Conservation (phyloP, 1,140 invertebrate species). For the Tetramorium alpestre region DNA sequence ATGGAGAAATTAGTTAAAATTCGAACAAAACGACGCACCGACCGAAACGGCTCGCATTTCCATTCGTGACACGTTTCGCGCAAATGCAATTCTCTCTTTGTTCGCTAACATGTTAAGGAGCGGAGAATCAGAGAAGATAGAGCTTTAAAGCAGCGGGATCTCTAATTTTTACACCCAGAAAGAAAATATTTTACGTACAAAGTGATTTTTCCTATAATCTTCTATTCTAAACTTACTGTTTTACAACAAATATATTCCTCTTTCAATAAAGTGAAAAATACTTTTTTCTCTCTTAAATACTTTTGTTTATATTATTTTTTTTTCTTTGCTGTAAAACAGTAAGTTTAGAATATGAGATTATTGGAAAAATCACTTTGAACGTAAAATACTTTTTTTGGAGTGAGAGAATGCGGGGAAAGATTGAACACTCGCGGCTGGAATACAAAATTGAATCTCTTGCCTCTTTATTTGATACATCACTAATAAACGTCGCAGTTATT, state of each 20-base stretch:
- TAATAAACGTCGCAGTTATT: neutral
- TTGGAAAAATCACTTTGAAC: too few species aligned
- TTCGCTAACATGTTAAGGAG: neutral
- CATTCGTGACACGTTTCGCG: neutral
- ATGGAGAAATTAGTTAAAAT: slow-evolving; percentile 42
- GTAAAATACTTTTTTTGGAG: too few species aligned
- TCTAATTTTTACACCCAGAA: neutral
- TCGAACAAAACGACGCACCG: neutral
- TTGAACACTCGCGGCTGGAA: neutral
- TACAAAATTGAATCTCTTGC: neutral
- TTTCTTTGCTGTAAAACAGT: too few species aligned
- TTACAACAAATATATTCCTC: too few species aligned
- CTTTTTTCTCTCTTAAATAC: too few species aligned
- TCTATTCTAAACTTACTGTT: too few species aligned
- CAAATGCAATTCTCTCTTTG: neutral
- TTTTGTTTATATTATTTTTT: too few species aligned
- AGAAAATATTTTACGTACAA: too few species aligned
- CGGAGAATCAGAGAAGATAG: neutral
- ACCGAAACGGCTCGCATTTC: neutral
- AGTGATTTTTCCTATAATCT: too few species aligned
- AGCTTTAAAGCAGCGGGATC: neutral
- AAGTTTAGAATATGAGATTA: too few species aligned
- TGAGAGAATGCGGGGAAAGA: neutral
- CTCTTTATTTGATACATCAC: neutral
- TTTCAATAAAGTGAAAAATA: too few species aligned